Evolutionary conservation across 2,888 invertebrate genomes (phyloP).

Genomic region (Pseudoips prasinana): DNA sequence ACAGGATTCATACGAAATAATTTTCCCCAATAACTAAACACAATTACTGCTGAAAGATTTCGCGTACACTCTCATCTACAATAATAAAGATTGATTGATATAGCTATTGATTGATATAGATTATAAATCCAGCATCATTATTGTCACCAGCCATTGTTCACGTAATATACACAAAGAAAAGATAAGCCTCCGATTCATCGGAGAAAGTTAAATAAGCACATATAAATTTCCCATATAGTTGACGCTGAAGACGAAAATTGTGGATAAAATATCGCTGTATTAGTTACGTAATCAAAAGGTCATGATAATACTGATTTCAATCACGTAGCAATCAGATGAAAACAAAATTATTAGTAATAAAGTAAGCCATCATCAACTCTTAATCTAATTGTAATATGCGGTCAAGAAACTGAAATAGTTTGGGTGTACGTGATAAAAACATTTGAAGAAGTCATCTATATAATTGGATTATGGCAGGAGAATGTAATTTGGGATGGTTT

Average conservation of each 20-base stretch:
- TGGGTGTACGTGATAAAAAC: not conserved
- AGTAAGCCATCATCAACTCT: slow-evolving; percentile 16
- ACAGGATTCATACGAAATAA: too few relatives aligned
- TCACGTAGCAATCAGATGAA: slow-evolving; percentile 13
- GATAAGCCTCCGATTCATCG: slow-evolving; percentile 20
- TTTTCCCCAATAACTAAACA: too few relatives aligned
- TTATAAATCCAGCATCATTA: slow-evolving; percentile 23
- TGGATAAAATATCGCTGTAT: too few relatives aligned
- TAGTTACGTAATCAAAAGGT: too few relatives aligned
- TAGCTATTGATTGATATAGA: too few relatives aligned
- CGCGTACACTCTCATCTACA: too few relatives aligned
- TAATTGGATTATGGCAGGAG: slow-evolving; percentile 20
- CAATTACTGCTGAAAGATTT: too few relatives aligned
- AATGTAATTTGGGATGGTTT: slow-evolving; percentile 35
- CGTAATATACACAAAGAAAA: slow-evolving; percentile 10
- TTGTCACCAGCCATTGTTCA: slow-evolving; percentile 18
- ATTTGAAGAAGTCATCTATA: slow-evolving; percentile 14
- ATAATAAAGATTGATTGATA: too few relatives aligned
- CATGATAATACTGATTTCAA: slow-evolving; percentile 16
- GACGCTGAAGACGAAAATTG: slow-evolving; percentile 5
- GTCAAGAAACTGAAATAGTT: slow-evolving; percentile 12
- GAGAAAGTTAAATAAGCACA: slow-evolving; percentile 25
- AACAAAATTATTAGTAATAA: slow-evolving; percentile 16
- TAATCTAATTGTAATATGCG: slow-evolving; percentile 18
- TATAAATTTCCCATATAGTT: slow-evolving; percentile 12